These are phyloP conservation scores for Parazoanthus darwini DNA, from an alignment of 92 coral and sea anemone species.

Conservation along the genomic window DNA sequence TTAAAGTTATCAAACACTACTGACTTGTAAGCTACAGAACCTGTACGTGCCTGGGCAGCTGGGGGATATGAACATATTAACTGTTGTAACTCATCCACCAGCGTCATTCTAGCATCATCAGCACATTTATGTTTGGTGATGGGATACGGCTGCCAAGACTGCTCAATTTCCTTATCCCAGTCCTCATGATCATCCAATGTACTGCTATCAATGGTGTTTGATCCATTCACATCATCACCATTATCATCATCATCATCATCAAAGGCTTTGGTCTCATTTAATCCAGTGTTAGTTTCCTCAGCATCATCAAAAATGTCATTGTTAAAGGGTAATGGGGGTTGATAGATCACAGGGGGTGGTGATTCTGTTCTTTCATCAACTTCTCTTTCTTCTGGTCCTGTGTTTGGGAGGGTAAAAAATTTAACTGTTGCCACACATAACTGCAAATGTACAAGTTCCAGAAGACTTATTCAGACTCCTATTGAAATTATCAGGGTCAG, in stretches of 20 bases:
- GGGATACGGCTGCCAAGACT: background rate
- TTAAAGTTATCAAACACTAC: constrained; percentile 23
- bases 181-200: constrained; percentile 3
- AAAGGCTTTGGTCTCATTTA: background rate
- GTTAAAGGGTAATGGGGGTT: constrained; percentile 2
- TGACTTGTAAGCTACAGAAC: constrained; percentile 37
- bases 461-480: background rate
- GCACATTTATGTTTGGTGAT: background rate
- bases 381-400: constrained; percentile 33
- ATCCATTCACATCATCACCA: background rate
- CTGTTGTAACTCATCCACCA: constrained; percentile 22
- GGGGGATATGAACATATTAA: constrained; percentile 31
- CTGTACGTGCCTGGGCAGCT: constrained; percentile 23
- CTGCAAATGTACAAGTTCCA: background rate
- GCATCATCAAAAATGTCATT: constrained; percentile 29
- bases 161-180: constrained; percentile 41
- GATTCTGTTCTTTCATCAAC: background rate
- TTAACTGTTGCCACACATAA: background rate
- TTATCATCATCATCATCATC: background rate
- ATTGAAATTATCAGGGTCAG: background rate
- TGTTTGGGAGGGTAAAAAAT: background rate
- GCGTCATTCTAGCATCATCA: background rate
- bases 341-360: constrained; percentile 18
- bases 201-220: background rate
- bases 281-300: constrained; percentile 11